These are phyloP conservation scores for Leptinotarsa juncta DNA, from an alignment of 2,888 invertebrate genomes.

Conservation along the genomic window DNA sequence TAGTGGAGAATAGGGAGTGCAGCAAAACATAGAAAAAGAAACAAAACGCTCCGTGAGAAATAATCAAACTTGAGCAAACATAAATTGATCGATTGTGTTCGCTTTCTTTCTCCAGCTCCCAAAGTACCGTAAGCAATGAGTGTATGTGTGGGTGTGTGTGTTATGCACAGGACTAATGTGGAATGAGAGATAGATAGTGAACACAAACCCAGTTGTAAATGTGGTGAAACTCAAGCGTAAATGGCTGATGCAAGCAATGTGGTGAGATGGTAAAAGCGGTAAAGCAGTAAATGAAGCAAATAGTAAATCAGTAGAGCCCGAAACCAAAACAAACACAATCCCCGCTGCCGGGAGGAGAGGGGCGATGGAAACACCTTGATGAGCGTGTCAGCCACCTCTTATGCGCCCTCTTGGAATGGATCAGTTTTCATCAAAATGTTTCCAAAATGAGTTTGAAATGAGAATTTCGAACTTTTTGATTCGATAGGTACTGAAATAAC, in stretches of 20 bases:
- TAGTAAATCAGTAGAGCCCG: constrained; percentile 54
- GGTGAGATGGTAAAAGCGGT: constrained; percentile 50
- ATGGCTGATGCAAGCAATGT: constrained; percentile 52
- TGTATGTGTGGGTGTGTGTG: constrained; percentile 41
- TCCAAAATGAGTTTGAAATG: constrained; percentile 55
- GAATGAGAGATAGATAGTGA: constrained; percentile 56
- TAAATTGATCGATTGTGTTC: constrained; percentile 58
- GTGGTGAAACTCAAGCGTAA: constrained; percentile 55
- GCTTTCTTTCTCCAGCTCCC: constrained; percentile 57
- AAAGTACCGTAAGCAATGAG: constrained; percentile 50
- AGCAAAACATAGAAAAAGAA: constrained; percentile 66
- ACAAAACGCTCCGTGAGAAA: constrained; percentile 63
- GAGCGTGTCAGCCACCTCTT: constrained; percentile 64
- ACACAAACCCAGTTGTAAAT: constrained; percentile 57
- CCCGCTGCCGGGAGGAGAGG: constrained; percentile 62
- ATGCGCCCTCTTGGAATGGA: constrained; percentile 50
- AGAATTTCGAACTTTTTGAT: constrained; percentile 27
- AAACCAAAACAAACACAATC: constrained; percentile 63
- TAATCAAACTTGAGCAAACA: constrained; percentile 54
- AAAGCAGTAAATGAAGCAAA: constrained; percentile 54
- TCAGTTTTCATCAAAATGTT: constrained; percentile 66
- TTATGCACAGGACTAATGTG: constrained; percentile 25
- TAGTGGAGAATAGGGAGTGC: constrained; percentile 58
- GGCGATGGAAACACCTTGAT: constrained; percentile 69
- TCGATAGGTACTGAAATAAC: constrained; percentile 32